phyloP scores from a whole-genome alignment of 2,888 invertebrate genomes.

The Tortricodes alternella region DNA sequence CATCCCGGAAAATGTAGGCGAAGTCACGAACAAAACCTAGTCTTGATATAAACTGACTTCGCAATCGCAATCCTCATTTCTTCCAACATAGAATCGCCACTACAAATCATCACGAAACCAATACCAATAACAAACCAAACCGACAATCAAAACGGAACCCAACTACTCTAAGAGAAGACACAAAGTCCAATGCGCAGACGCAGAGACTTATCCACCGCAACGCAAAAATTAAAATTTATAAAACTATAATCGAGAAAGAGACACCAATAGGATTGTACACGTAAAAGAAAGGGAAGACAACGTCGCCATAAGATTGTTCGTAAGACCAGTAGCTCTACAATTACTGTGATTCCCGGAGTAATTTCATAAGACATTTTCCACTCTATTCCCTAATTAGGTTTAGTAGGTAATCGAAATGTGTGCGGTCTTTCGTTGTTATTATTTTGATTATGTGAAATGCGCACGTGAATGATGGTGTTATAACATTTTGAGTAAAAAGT shows the following conservation, averaged over 20 bases:
- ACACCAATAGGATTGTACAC: slow-evolving; percentile 2
- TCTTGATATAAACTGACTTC: background rate
- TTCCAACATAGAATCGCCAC: slow-evolving; percentile 32
- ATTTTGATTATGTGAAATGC: slow-evolving; percentile 65
- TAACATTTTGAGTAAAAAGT: background rate
- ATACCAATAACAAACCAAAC: slow-evolving; percentile 27
- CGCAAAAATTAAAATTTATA: slow-evolving; percentile 22
- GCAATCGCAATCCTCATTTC: slow-evolving; percentile 10
- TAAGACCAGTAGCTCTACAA: slow-evolving; percentile 76
- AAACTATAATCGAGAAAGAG: slow-evolving; percentile 26
- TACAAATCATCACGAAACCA: slow-evolving; percentile 38
- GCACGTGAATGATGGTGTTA: background rate
- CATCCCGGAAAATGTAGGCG: too few species aligned
- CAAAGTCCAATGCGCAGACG: background rate
- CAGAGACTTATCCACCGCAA: slow-evolving; percentile 8
- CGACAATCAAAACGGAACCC: background rate
- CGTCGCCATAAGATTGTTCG: slow-evolving; percentile 56
- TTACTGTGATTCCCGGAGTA: slow-evolving; percentile 69
- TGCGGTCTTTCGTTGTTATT: slow-evolving; percentile 68
- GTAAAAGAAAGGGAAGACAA: slow-evolving; percentile 57
- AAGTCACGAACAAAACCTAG: background rate
- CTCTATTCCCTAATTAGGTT: slow-evolving; percentile 69
- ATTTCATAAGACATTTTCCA: slow-evolving; percentile 68
- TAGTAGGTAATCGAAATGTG: slow-evolving; percentile 68
- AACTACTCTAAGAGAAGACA: background rate